A percentile compares a stretch with the other conserved stretches of the same genome.
Evolutionary conservation across 2,888 invertebrate species (phyloP).

Genomic region (Plusia festucae): DNA sequence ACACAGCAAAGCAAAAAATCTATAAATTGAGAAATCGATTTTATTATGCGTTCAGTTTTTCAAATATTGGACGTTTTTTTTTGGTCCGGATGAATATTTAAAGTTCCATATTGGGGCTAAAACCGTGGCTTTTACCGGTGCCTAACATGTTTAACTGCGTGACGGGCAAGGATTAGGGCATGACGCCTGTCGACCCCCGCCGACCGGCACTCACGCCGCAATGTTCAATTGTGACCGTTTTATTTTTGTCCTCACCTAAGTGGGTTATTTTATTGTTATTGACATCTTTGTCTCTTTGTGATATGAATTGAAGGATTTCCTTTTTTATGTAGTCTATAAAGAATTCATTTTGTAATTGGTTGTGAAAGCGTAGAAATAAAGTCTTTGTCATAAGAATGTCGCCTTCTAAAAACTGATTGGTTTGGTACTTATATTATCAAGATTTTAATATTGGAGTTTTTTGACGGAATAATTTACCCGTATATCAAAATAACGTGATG

Average conservation of each 20-base stretch:
- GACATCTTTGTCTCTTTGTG: neutral
- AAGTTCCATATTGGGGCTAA: constrained; percentile 11
- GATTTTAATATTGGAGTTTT: no score
- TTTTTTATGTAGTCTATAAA: neutral
- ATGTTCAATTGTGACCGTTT: constrained; percentile 42
- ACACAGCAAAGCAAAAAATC: no score
- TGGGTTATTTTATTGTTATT: constrained; percentile 13
- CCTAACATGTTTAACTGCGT: constrained; percentile 26
- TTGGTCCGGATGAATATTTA: constrained; percentile 21
- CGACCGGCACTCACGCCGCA: constrained; percentile 8
- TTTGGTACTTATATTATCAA: no score
- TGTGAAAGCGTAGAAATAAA: no score
- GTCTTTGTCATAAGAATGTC: no score
- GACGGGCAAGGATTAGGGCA: constrained; percentile 50
- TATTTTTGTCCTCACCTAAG: constrained; percentile 35
- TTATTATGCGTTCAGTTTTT: no score
- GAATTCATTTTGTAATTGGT: neutral
- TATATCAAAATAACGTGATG: no score
- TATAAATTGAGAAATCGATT: no score
- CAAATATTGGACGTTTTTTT: no score
- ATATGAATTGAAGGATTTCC: neutral
- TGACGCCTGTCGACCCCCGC: constrained; percentile 49
- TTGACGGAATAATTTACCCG: no score
- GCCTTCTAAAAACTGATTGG: no score
- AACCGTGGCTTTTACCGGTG: constrained; percentile 32